These are phyloP conservation scores for Rhagoletis zephyria DNA, from an alignment of 1,140 invertebrate genomes.

Conservation along the genomic window DNA sequence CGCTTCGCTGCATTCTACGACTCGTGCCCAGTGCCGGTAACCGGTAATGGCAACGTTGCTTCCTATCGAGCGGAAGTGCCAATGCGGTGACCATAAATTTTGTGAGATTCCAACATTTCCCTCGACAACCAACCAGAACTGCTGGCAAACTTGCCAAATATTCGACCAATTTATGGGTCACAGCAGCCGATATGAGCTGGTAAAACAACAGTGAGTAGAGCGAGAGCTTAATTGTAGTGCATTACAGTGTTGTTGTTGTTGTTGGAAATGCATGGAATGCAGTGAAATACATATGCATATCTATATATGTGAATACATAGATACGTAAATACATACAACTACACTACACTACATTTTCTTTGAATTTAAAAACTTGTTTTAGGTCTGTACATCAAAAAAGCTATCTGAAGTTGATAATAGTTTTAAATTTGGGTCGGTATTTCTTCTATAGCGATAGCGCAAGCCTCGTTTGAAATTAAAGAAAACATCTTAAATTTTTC, in stretches of 20 bases:
- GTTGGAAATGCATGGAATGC: too few species aligned
- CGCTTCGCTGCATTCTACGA: not conserved
- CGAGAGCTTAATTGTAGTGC: not conserved
- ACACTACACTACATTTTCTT: too few species aligned
- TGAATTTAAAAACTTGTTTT: too few species aligned
- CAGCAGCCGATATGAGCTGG: not conserved
- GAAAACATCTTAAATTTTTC: too few species aligned
- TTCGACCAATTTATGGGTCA: conserved; percentile 39
- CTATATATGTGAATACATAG: not conserved
- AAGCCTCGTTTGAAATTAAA: too few species aligned
- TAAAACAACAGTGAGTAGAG: not conserved
- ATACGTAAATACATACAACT: too few species aligned
- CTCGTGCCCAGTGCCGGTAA: not conserved
- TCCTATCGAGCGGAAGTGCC: conserved; percentile 49
- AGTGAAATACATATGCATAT: not conserved
- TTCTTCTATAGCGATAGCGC: too few species aligned
- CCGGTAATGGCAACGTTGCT: conserved; percentile 13
- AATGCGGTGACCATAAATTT: conserved; percentile 42
- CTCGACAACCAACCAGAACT: not conserved
- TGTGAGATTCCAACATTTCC: not conserved
- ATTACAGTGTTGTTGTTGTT: too few species aligned
- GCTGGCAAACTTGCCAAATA: conserved; percentile 30
- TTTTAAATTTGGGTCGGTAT: too few species aligned
- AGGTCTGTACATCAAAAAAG: too few species aligned
- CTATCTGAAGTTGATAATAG: too few species aligned